phyloP scores from a whole-genome alignment of 1,140 invertebrate species.

The Pseudobourletiella spinata region DNA sequence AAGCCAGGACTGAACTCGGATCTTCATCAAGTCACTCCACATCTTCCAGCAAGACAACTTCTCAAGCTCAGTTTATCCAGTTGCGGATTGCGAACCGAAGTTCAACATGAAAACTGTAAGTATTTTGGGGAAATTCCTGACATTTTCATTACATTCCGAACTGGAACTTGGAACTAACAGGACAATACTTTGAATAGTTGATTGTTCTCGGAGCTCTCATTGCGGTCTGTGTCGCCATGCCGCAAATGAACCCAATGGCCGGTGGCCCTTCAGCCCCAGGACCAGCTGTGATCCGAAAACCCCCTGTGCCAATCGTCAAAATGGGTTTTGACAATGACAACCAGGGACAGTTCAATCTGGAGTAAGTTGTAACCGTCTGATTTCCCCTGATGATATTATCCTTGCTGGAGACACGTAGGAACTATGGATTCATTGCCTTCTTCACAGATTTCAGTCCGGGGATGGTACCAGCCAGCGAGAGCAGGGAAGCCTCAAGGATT shows the following conservation, averaged over 20 bases:
- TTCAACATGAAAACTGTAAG: slow-evolving; percentile 3
- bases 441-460: slow-evolving; percentile 17
- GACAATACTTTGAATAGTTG: not conserved
- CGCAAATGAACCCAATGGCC: not conserved
- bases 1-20: not conserved
- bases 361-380: slow-evolving; percentile 10
- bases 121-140: not conserved
- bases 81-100: not conserved
- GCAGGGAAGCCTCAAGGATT: slow-evolving; percentile 14
- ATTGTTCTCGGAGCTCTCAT: not conserved
- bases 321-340: not conserved
- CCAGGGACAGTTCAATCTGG: slow-evolving; percentile 15
- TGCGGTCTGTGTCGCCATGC: not conserved
- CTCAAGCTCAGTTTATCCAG: not conserved
- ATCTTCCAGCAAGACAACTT: not conserved
- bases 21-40: not conserved
- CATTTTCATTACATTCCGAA: not conserved
- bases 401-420: not conserved
- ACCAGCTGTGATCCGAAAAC: not conserved
- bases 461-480: not conserved
- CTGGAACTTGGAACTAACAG: not conserved
- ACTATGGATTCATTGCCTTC: not conserved
- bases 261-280: not conserved
- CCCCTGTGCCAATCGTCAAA: slow-evolving; percentile 10
- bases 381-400: not conserved